Evolutionary conservation across 2,113 vertebrate species (phyloP).

Genomic region (Callipepla squamata): DNA sequence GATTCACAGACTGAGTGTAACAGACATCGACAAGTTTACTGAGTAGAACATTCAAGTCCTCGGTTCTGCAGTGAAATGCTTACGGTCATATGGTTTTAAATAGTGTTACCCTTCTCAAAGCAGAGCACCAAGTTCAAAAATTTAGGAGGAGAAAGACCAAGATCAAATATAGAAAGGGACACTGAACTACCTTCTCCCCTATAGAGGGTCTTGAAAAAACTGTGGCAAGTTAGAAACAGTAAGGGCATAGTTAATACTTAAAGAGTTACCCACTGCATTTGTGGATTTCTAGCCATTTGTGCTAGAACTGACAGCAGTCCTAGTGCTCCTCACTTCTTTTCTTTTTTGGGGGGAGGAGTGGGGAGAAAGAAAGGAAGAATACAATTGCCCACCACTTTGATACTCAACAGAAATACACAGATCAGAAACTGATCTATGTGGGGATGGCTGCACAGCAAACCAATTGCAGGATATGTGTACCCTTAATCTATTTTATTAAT

Average conservation of each 20-base stretch:
- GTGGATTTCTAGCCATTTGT: too few relatives aligned
- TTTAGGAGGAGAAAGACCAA: neutral
- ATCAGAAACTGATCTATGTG: too few relatives aligned
- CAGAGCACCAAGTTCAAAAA: neutral
- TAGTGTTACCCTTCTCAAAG: neutral
- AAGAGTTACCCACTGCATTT: neutral
- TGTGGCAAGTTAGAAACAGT: neutral
- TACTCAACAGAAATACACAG: neutral
- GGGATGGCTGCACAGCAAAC: neutral
- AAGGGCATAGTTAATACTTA: neutral
- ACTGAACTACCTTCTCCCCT: neutral
- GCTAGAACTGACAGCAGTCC: neutral
- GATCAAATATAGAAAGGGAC: neutral
- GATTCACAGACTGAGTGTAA: neutral
- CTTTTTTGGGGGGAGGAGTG: neutral
- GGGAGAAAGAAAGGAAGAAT: neutral
- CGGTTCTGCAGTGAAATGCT: neutral
- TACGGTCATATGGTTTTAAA: neutral
- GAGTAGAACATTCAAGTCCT: neutral
- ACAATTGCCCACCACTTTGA: neutral
- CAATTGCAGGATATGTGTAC: rapidly evolving
- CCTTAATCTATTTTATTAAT: neutral
- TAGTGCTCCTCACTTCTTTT: neutral
- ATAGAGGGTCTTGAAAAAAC: neutral
- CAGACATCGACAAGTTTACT: neutral